Percentiles rank a stretch among this genome's conserved stretches.
Conservation (phyloP, 2,797 vertebrate species). For the Pseudomugil gertrudae region DNA sequence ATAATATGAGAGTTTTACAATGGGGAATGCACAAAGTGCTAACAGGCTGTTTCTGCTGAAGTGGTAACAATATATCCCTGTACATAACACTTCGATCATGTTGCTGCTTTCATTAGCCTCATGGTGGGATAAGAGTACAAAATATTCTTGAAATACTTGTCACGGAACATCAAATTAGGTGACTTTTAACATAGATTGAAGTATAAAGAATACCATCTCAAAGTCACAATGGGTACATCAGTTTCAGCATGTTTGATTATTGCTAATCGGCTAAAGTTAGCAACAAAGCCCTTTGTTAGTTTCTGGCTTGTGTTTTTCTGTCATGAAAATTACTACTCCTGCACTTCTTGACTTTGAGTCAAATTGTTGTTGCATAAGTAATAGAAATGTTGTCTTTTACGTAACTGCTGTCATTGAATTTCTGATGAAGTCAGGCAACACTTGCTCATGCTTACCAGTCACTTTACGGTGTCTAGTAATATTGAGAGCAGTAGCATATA, state of each 20-base stretch:
- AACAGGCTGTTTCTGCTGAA: background rate
- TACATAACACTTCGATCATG: slow-evolving; percentile 1
- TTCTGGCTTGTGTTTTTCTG: background rate
- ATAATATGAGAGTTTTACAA: background rate
- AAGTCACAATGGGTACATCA: background rate
- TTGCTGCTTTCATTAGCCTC: slow-evolving; percentile 5
- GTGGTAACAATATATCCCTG: slow-evolving; percentile 3
- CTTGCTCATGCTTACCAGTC: too few species aligned
- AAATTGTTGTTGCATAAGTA: background rate
- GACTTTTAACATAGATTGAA: slow-evolving; percentile 1
- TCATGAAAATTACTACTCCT: too few species aligned
- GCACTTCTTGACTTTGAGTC: too few species aligned
- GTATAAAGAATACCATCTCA: slow-evolving; percentile 4
- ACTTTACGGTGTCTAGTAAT: too few species aligned
- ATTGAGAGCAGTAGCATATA: too few species aligned
- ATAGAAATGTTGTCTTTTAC: background rate
- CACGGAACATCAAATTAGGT: slow-evolving; percentile 8
- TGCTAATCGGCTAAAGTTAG: background rate
- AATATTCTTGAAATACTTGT: slow-evolving; percentile 8
- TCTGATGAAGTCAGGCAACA: background rate
- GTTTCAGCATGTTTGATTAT: background rate
- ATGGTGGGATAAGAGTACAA: background rate
- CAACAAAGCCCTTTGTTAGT: background rate
- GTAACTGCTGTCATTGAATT: background rate
- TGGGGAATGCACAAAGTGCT: background rate